Evolutionary conservation across 1,140 invertebrate genomes (phyloP), one percentile per base, ranked within the genome.

Genomic region (Papilio glaucus): DNA sequence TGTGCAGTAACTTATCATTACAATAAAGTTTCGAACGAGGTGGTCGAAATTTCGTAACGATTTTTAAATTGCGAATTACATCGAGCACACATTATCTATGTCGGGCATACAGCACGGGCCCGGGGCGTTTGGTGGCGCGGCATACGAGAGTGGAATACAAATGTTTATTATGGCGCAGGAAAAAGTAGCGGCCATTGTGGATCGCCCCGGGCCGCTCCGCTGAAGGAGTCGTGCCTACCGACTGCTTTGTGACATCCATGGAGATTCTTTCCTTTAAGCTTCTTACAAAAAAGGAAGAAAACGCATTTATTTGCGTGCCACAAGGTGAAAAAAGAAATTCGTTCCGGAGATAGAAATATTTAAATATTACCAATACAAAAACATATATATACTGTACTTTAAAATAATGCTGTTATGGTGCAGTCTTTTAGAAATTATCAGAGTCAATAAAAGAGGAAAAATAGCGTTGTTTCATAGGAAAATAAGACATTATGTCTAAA

Each of bases 101-200:
- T 71, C 69, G 63, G 60, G 65, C 67, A 73, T 71, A 68, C 71
- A 41, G 76, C 72, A 79, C 70, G 72, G 72, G 74, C 75, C 79
- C 18, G 45, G 69, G 74, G 76, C 81, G 77, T 81, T 71, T 74
- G 84, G 81, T 72, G 72, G 80, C 83, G 82, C 82, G 79, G 83
- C 72, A 29, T 39, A 72, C 81, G 83, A 82, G 85, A 74, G 71
- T 18, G 72, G 87, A 87, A 90, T 90, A 90, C 87, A 87, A 90
- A 91, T 91, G 84, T 89, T 91, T 85, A 87, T 88, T 88, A 83
- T 88, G 82, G 74, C 72, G 62, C 72, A 81, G 84, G 85, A 89
- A 89, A 89, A 88, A 91, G 89, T 89, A 91, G 89, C 86, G 76
- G 78, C 77, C 80, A 83, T 86, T 86, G 84, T 87, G 76, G 71